These are phyloP conservation scores for Trachurus trachurus DNA, from an alignment of 2,797 vertebrate genomes.

Conservation along the genomic window DNA sequence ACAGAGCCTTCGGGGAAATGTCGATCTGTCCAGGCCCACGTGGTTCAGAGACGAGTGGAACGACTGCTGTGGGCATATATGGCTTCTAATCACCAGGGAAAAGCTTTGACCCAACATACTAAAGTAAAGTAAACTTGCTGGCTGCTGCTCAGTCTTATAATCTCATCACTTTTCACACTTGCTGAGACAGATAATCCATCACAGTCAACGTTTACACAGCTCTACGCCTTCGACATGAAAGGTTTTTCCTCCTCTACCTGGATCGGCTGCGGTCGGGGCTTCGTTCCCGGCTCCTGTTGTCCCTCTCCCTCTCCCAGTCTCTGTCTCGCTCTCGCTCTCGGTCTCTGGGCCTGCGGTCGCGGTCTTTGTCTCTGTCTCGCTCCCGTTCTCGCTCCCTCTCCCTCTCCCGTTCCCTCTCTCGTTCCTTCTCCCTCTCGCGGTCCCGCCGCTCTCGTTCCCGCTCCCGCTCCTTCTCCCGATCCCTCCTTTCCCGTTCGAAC, in stretches of 20 bases:
- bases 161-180: background rate
- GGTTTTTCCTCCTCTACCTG: conserved; percentile 82
- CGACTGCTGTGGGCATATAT: background rate
- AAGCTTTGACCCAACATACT: too few relatives aligned
- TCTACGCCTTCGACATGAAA: background rate
- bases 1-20: background rate
- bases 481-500: conserved; percentile 89
- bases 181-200: background rate
- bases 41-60: background rate
- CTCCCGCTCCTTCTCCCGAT: conserved; percentile 79
- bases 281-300: conserved; percentile 81
- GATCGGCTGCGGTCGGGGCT: conserved; percentile 90
- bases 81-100: background rate
- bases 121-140: too few relatives aligned
- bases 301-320: conserved; percentile 85
- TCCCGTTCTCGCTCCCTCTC: conserved; percentile 91
- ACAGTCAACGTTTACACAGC: background rate
- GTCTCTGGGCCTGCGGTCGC: conserved; percentile 86
- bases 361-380: conserved; percentile 77
- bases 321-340: conserved; percentile 71
- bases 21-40: background rate
- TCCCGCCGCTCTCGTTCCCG: conserved; percentile 82
- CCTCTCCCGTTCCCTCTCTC: conserved; percentile 87
- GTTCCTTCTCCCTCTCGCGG: conserved; percentile 88
- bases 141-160: background rate